Percentiles rank a stretch among this genome's conserved stretches.
phyloP scores from a whole-genome alignment of 2,797 vertebrate species.

The Sebastes aleutianus region DNA sequence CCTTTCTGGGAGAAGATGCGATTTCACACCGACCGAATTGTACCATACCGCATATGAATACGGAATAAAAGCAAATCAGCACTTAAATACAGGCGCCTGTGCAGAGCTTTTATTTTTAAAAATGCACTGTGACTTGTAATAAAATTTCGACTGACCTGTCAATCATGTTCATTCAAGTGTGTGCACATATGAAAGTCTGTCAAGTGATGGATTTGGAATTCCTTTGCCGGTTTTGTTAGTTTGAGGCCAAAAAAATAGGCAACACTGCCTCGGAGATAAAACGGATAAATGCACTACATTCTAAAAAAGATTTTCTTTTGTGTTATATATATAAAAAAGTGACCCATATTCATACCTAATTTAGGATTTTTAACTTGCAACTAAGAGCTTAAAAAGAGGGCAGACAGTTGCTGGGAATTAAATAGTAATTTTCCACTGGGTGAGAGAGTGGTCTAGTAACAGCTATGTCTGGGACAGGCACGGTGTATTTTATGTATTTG shows the following conservation, averaged over 20 bases:
- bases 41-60: constrained; percentile 45
- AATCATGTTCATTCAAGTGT: constrained; percentile 45
- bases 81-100: constrained; percentile 45
- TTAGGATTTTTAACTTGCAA: constrained; percentile 58
- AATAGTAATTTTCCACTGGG: constrained; percentile 47
- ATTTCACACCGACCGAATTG: constrained; percentile 64
- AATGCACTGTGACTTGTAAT: constrained; percentile 52
- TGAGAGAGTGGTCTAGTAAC: constrained; percentile 41
- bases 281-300: constrained; percentile 33
- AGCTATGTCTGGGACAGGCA: constrained; percentile 27
- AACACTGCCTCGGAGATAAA: constrained; percentile 40
- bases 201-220: constrained; percentile 40
- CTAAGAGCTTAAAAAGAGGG: constrained; percentile 57
- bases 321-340: constrained; percentile 41
- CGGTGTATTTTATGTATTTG: constrained; percentile 42
- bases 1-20: constrained; percentile 59
- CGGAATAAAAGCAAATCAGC: constrained; percentile 47
- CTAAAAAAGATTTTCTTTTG: constrained; percentile 40
- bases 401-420: constrained; percentile 48
- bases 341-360: constrained; percentile 64
- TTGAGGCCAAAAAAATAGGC: constrained; percentile 21
- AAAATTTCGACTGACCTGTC: constrained; percentile 48
- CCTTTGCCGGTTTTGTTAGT: constrained; percentile 24
- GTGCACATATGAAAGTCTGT: constrained; percentile 43
- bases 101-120: constrained; percentile 44